A percentile compares a stretch with the other conserved stretches of the same genome.
Evolutionary conservation across 2,888 invertebrate species (phyloP).

Genomic region (Timandra comae): DNA sequence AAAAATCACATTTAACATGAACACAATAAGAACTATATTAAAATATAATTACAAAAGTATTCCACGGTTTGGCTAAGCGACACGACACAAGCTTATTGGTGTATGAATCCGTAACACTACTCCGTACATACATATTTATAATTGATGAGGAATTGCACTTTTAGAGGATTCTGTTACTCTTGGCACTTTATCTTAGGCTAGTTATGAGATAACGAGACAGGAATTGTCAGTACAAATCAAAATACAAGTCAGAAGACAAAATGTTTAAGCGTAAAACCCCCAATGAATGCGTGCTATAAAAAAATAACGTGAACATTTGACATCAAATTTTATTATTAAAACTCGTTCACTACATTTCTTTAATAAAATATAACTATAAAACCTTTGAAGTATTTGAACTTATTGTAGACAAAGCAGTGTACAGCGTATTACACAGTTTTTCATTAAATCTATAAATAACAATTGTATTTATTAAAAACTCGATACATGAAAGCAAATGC

Average conservation of each 20-base stretch:
- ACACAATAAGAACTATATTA: slow-evolving; percentile 7
- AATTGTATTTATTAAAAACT: slow-evolving; percentile 41
- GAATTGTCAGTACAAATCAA: slow-evolving; percentile 2
- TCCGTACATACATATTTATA: slow-evolving; percentile 30
- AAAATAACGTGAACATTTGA: slow-evolving; percentile 30
- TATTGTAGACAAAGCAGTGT: slow-evolving; percentile 66
- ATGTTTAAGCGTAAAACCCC: slow-evolving; percentile 12
- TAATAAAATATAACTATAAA: slow-evolving; percentile 61
- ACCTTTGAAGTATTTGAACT: slow-evolving; percentile 64
- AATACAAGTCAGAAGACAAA: neutral
- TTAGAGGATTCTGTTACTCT: slow-evolving; percentile 57
- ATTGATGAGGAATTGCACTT: slow-evolving; percentile 70
- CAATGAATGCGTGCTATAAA: slow-evolving; percentile 20
- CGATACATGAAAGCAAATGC: slow-evolving; percentile 66
- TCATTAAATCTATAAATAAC: slow-evolving; percentile 51
- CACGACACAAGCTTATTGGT: slow-evolving; percentile 26
- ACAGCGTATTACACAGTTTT: slow-evolving; percentile 52
- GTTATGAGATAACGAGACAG: slow-evolving; percentile 31
- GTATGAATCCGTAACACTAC: slow-evolving; percentile 16
- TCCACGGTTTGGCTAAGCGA: slow-evolving; percentile 43
- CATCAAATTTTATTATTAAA: slow-evolving; percentile 48
- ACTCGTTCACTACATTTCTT: slow-evolving; percentile 54
- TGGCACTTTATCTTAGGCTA: slow-evolving; percentile 73
- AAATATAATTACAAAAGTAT: slow-evolving; percentile 35
- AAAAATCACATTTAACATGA: no score